These are phyloP conservation scores for Uropsilus gracilis DNA, from an alignment of 2,113 vertebrate species.

Conservation along the genomic window DNA sequence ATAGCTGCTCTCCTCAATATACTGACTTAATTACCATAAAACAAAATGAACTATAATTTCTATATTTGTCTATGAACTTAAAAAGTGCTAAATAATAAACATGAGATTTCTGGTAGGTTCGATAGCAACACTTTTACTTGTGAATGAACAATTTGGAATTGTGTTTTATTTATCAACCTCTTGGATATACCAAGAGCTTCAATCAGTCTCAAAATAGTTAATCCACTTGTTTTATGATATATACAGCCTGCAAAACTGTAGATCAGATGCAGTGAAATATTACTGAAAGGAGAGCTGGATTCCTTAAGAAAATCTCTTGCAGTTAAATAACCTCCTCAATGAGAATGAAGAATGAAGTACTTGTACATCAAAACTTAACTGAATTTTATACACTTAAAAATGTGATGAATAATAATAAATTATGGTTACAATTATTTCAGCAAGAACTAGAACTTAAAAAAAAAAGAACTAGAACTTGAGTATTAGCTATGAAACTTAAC, in stretches of 20 bases:
- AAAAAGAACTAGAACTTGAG: background rate
- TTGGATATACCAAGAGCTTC: background rate
- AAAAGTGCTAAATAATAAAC: background rate
- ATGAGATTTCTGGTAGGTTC: background rate
- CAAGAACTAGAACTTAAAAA: background rate
- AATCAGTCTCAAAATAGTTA: background rate
- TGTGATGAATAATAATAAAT: background rate
- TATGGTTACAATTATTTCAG: slow-evolving; percentile 5
- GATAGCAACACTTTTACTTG: background rate
- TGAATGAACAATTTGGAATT: slow-evolving; percentile 6
- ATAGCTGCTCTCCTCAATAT: background rate
- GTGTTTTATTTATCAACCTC: background rate
- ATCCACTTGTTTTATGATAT: background rate
- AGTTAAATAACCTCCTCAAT: background rate
- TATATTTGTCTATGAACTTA: background rate
- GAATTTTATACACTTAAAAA: background rate
- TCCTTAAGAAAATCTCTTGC: background rate
- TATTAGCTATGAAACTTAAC: background rate
- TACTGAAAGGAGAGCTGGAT: background rate
- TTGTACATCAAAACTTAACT: background rate
- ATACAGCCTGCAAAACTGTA: background rate
- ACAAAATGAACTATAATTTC: background rate
- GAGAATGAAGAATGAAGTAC: background rate
- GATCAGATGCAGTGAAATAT: background rate
- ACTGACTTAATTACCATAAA: background rate